Base-by-base conservation (phyloP, 1,140 invertebrate genomes). In the Trichoplusia ni region DNA sequence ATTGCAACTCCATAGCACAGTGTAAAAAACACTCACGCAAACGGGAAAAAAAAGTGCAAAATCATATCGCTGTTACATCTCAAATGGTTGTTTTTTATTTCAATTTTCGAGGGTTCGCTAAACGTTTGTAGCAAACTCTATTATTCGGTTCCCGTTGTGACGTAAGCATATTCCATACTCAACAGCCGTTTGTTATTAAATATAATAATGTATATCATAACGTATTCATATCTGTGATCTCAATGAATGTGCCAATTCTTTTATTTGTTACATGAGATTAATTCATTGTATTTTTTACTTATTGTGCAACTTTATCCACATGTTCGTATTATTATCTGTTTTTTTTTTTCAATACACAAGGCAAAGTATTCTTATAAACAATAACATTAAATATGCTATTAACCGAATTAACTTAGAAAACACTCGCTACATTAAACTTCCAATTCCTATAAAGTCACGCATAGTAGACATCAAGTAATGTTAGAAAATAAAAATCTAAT, bases 41-140 rank as follows among this genome's bases (percentile, higher is more conserved):
- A 73, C 60, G 74, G 73, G 72, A 81, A 60, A 76, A 74, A 77
- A 82, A 81, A 87, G 75, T 88, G 87, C 87, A 84, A 88, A 88
- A 88, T 90, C 87, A 90, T 88, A 90, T 88, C 81, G 82, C 85
- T 82, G 84, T 86, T 88, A 88, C 86, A 89, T 88, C 87, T 88
- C 84, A 77, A 84, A 87, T 87, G 84, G 79, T 81, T 75, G 69
- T 86, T 89, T 85, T 88, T 90, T 90, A 90, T 88, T 88, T 83
- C 84, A 88, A 86, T 90, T 88, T 86, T 79, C 72, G 84, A 90
- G 87, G 87, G 87, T 90, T 82, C 83, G 81, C 82, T 90, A 90
- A 90, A 88, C 84, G 85, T 82, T 86, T 60, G 75, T 16, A 82
- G 79, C 81, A 79, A 82, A 86, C 85, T 90, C 84, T 90, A 90